Conservation (phyloP, 2,113 vertebrate genomes). For the Leptocoma aspasia region DNA sequence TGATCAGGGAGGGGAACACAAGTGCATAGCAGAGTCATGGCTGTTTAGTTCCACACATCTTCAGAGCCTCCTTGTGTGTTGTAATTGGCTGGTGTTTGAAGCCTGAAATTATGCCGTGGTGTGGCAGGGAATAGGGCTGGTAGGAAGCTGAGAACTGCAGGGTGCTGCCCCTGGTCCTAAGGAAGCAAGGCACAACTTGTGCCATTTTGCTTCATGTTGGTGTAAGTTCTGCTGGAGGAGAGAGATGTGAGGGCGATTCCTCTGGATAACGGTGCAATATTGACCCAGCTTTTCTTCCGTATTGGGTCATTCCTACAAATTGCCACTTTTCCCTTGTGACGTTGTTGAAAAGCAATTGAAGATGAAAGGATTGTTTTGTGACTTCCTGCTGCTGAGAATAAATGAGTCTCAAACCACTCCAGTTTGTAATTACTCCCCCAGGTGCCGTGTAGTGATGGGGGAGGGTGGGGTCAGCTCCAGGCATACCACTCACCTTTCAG, state of each 20-base stretch:
- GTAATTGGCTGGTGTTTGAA: slow-evolving; percentile 8
- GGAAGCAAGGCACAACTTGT: not conserved
- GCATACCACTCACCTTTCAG: slow-evolving; percentile 64
- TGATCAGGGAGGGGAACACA: slow-evolving; percentile 11
- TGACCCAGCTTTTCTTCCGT: not conserved
- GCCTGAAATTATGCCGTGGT: slow-evolving; percentile 18
- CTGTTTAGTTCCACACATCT: slow-evolving; percentile 8
- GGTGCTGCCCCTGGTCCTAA: not conserved
- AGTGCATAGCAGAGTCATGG: not conserved
- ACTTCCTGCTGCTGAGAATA: slow-evolving; percentile 72
- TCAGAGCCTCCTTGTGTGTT: slow-evolving; percentile 2
- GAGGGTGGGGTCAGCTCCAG: slow-evolving; percentile 63
- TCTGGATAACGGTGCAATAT: not conserved
- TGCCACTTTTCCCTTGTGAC: slow-evolving; percentile 46
- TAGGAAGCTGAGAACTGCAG: not conserved
- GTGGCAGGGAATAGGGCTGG: not conserved
- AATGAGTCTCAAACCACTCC: slow-evolving; percentile 51
- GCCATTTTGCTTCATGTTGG: not conserved
- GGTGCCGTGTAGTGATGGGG: slow-evolving; percentile 61
- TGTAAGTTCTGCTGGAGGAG: not conserved
- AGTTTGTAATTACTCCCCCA: slow-evolving; percentile 60
- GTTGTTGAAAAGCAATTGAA: slow-evolving; percentile 40
- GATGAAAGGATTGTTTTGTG: slow-evolving; percentile 43
- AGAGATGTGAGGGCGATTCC: not conserved
- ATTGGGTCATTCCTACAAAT: slow-evolving; percentile 12